These are phyloP conservation scores for Hydraecia micacea DNA, from an alignment of 2,888 invertebrate genomes.

Conservation along the genomic window DNA sequence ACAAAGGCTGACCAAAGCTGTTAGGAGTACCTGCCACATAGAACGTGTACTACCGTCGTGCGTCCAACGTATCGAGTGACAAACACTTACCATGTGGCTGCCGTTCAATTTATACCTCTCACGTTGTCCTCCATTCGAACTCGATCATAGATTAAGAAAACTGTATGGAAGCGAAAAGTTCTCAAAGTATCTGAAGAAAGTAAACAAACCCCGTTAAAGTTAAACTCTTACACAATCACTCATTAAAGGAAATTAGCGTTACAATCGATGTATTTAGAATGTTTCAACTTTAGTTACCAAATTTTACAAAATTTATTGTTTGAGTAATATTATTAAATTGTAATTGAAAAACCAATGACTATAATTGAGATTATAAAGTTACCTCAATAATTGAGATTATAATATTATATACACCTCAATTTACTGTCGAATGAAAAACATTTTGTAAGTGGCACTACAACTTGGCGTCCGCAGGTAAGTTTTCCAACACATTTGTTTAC, in stretches of 20 bases:
- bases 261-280: not conserved
- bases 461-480: not conserved
- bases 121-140: constrained; percentile 14
- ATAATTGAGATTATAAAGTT: not conserved
- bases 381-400: not conserved
- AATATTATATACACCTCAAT: not conserved
- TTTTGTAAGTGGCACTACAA: not conserved
- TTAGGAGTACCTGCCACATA: constrained; percentile 30
- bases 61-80: constrained; percentile 51
- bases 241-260: not conserved
- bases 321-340: not conserved
- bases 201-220: not conserved
- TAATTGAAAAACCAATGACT: not conserved
- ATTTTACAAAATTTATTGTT: not conserved
- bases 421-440: not conserved
- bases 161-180: not conserved
- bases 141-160: constrained; percentile 16
- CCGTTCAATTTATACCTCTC: constrained; percentile 38
- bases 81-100: constrained; percentile 50
- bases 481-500: not conserved
- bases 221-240: not conserved
- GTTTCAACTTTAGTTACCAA: not conserved
- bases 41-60: constrained; percentile 31
- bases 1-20: constrained; percentile 29
- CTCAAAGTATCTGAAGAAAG: not conserved